Conservation (phyloP, 2,888 invertebrate species). For the Tryphoninae sp. region DNA sequence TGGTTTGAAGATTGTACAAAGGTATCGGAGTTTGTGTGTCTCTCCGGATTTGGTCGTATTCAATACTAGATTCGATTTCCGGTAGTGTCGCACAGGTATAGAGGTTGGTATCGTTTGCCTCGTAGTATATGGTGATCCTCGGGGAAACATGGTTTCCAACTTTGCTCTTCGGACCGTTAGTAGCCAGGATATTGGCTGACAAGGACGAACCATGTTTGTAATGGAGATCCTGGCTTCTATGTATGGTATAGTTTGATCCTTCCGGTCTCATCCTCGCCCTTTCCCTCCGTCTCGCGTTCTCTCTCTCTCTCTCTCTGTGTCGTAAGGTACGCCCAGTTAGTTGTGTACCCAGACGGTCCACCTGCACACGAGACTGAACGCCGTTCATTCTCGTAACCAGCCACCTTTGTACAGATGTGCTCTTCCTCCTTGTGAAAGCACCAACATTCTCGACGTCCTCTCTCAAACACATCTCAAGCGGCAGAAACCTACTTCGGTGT, state of each 20-base stretch:
- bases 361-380: constrained; percentile 40
- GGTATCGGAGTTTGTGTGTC: constrained; percentile 12
- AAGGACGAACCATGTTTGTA: constrained; percentile 67
- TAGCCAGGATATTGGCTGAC: constrained; percentile 67
- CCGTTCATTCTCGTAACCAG: constrained; percentile 52
- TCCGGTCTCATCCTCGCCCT: background rate
- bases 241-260: constrained; percentile 65
- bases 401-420: constrained; percentile 60
- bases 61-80: constrained; percentile 64
- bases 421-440: constrained; percentile 45
- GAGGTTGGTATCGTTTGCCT: constrained; percentile 59
- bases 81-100: constrained; percentile 39
- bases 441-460: constrained; percentile 51
- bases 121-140: constrained; percentile 60
- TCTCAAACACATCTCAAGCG: constrained; percentile 29
- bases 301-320: constrained; percentile 12
- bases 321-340: constrained; percentile 52
- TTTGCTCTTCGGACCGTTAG: constrained; percentile 60
- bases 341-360: constrained; percentile 60
- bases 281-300: background rate
- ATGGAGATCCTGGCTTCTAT: constrained; percentile 64
- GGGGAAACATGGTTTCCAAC: constrained; percentile 62
- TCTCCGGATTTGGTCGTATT: constrained; percentile 33
- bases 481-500: constrained; percentile 20
- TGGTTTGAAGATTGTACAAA: constrained; percentile 36